A percentile compares a stretch with the other conserved stretches of the same genome.
These are phyloP conservation scores for Cynopterus brachyotis DNA, from an alignment of 2,113 vertebrate genomes.

Conservation along the genomic window DNA sequence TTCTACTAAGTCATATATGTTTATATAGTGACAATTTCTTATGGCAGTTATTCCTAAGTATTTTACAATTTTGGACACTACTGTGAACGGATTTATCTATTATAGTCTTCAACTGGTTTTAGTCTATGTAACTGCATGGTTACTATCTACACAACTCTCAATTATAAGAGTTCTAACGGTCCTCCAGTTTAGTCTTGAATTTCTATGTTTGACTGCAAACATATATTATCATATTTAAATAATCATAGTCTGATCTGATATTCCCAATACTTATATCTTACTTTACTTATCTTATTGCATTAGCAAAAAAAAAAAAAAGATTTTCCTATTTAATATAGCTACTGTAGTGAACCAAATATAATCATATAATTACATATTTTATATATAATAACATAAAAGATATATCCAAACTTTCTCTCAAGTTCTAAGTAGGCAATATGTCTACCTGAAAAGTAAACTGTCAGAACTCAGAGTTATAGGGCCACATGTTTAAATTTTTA, in stretches of 20 bases:
- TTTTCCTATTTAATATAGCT: slow-evolving; percentile 6
- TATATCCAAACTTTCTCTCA: not conserved
- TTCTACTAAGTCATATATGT: not conserved
- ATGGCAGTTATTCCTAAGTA: not conserved
- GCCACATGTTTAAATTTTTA: slow-evolving; percentile 16
- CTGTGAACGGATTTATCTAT: slow-evolving; percentile 17
- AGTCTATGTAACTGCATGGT: not conserved
- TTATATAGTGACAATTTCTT: slow-evolving; percentile 17
- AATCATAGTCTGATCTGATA: slow-evolving; percentile 3
- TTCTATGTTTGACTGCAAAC: slow-evolving; percentile 28
- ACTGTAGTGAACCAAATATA: slow-evolving; percentile 18
- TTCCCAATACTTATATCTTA: not conserved
- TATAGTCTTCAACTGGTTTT: not conserved
- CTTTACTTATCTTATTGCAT: slow-evolving; percentile 47
- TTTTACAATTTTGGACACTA: not conserved
- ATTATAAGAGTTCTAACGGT: slow-evolving; percentile 17
- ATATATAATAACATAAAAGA: slow-evolving; percentile 28
- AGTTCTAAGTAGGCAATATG: slow-evolving; percentile 30
- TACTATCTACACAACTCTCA: not conserved
- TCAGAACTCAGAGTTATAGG: slow-evolving; percentile 7
- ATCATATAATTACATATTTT: slow-evolving; percentile 7
- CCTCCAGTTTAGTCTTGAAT: slow-evolving; percentile 12
- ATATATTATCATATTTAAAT: slow-evolving; percentile 15
- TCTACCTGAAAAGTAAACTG: not conserved
- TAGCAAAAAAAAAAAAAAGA: slow-evolving; percentile 43